Evolutionary conservation across 2,797 vertebrate genomes (phyloP), one percentile per base, ranked within the genome.

Genomic region (Peromyscus attwateri): DNA sequence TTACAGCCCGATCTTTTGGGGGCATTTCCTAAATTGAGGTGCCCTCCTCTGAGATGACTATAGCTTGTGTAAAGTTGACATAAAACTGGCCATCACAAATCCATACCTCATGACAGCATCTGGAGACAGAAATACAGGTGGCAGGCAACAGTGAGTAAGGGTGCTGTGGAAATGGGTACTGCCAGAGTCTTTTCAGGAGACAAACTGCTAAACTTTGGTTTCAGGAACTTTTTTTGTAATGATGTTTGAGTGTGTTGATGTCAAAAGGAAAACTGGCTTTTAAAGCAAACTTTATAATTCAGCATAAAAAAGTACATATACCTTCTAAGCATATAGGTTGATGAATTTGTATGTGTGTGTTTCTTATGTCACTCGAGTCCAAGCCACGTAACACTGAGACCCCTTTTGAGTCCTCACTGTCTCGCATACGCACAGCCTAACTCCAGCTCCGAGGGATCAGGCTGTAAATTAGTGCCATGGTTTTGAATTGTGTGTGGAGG

Each of bases 211-310:
- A 71, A 40, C 13, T 27, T 83, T 37, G 52, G n/a, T 4, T 4
- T 94, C 19, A 60, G 70, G 80, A 87, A n/a, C 31, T 23, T n/a
- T 21, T 3, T 80, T 60, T 12, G 19, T 57, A 37, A 49, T 85
- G 68, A 71, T 91, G 77, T 94, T 52, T 80, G 62, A 82, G 11
- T 87, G 11, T 92, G 62, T 81, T 76, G 80, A 81, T 40, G 60
- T 23, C 57, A 84, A 82, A 83, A 84, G 82, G 46, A 92, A 81
- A 60, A 92, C 23, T 55, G 31, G 77, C 49, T 23, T 80, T 2
- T 92, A 55, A 12, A 92, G 14, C 37, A 76, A 49, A 70, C 62
- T 82, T 85, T 66, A 55, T 90, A 87, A 52, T 87, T 87, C 80
- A 77, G 17, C 52, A 17, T 49, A 60, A 52, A 79, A 88, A 75